phyloP scores from a whole-genome alignment of 92 coral and sea anemone species.

The Porites divaricata region DNA sequence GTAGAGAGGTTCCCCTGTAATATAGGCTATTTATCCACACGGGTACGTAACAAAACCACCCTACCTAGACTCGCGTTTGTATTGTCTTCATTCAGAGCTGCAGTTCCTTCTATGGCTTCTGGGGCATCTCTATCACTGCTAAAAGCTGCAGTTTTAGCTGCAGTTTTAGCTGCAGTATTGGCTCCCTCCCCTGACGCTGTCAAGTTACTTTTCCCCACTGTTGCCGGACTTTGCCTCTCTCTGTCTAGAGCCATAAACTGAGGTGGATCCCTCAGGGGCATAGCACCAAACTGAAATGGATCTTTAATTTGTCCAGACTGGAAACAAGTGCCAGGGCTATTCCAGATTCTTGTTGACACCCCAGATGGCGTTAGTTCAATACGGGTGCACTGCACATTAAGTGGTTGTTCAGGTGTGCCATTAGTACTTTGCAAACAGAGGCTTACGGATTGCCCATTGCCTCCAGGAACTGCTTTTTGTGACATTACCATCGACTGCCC shows the following conservation, averaged over 20 bases:
- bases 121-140: not conserved
- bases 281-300: not conserved
- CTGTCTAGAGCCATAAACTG: not conserved
- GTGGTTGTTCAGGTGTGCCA: not conserved
- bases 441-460: slow-evolving; percentile 24
- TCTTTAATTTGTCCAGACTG: not conserved
- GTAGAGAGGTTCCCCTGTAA: too few species aligned
- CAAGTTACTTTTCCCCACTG: not conserved
- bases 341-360: slow-evolving; percentile 25
- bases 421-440: slow-evolving; percentile 16
- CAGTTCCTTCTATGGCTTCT: not conserved
- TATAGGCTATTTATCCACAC: too few species aligned
- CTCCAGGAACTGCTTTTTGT: not conserved
- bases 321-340: not conserved
- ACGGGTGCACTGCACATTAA: slow-evolving; percentile 8
- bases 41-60: too few species aligned
- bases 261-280: not conserved
- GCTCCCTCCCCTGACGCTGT: not conserved
- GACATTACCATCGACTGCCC: slow-evolving; percentile 16
- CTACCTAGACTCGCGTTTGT: too few species aligned
- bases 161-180: not conserved
- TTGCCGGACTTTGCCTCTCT: not conserved
- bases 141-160: not conserved
- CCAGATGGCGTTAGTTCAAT: slow-evolving; percentile 23
- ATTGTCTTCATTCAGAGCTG: too few species aligned